These are phyloP conservation scores for Setipinna tenuifilis DNA, from an alignment of 2,797 vertebrate species.

Conservation along the genomic window DNA sequence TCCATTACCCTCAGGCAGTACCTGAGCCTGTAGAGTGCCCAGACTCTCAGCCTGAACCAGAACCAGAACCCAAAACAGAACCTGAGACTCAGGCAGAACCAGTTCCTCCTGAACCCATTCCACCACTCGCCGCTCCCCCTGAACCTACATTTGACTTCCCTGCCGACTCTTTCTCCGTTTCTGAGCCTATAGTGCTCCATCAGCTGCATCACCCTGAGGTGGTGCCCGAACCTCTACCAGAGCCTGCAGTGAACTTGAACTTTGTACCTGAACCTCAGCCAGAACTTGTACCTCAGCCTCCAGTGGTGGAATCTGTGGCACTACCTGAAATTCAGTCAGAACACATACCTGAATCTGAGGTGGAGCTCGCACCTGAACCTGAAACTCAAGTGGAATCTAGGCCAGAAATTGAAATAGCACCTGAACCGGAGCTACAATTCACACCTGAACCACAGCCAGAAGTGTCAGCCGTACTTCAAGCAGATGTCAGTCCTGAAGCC, in stretches of 20 bases:
- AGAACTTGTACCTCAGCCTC: background rate
- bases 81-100: background rate
- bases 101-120: background rate
- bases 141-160: background rate
- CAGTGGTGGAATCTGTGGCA: background rate
- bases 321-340: background rate
- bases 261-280: background rate
- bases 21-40: background rate
- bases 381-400: background rate
- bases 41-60: background rate
- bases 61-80: background rate
- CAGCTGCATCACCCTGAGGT: background rate
- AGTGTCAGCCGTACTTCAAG: background rate
- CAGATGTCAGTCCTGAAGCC: background rate
- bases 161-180: slow-evolving; percentile 13
- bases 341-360: background rate
- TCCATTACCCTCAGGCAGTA: background rate
- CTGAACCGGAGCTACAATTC: background rate
- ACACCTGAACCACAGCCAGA: slow-evolving; percentile 14
- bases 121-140: background rate
- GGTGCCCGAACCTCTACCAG: background rate
- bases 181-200: slow-evolving; percentile 16
- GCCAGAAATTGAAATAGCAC: background rate
- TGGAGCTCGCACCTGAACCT: background rate
- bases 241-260: background rate